Percentiles rank a stretch among this genome's conserved stretches.
Conservation (phyloP, 2,888 invertebrate species). For the Synanthedon tipuliformis region DNA sequence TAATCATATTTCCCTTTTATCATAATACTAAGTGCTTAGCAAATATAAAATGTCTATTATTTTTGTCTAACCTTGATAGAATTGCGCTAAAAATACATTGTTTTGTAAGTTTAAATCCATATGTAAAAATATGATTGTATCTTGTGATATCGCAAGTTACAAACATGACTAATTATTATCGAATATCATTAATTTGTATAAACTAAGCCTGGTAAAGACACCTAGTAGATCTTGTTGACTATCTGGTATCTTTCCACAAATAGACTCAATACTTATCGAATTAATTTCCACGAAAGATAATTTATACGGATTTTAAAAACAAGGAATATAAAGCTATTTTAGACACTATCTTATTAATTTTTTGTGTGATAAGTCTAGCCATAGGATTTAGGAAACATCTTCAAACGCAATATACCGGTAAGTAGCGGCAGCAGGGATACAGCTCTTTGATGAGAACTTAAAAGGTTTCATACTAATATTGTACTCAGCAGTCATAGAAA, state of each 20-base stretch:
- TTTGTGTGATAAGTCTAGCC: slow-evolving; percentile 35
- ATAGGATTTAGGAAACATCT: slow-evolving; percentile 29
- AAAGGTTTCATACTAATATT: slow-evolving; percentile 59
- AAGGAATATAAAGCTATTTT: not conserved
- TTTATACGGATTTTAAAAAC: not conserved
- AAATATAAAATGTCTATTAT: too few relatives aligned
- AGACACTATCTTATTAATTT: slow-evolving; percentile 17
- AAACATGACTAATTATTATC: too few relatives aligned
- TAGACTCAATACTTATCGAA: not conserved
- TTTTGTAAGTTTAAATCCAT: too few relatives aligned
- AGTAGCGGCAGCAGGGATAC: slow-evolving; percentile 22
- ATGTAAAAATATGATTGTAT: too few relatives aligned
- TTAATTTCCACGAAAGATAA: not conserved
- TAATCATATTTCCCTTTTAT: too few relatives aligned
- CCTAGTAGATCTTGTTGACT: too few relatives aligned
- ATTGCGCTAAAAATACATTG: too few relatives aligned
- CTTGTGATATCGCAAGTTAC: too few relatives aligned
- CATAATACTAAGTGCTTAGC: too few relatives aligned
- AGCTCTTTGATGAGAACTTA: slow-evolving; percentile 60
- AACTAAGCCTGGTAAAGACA: too few relatives aligned
- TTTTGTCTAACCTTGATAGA: too few relatives aligned
- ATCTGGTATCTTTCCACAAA: not conserved
- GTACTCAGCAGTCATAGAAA: slow-evolving; percentile 47
- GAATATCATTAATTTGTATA: too few relatives aligned
- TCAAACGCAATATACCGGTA: slow-evolving; percentile 24